phyloP scores from a whole-genome alignment of 2,113 vertebrate genomes.

The Prochilodus magdalenae region DNA sequence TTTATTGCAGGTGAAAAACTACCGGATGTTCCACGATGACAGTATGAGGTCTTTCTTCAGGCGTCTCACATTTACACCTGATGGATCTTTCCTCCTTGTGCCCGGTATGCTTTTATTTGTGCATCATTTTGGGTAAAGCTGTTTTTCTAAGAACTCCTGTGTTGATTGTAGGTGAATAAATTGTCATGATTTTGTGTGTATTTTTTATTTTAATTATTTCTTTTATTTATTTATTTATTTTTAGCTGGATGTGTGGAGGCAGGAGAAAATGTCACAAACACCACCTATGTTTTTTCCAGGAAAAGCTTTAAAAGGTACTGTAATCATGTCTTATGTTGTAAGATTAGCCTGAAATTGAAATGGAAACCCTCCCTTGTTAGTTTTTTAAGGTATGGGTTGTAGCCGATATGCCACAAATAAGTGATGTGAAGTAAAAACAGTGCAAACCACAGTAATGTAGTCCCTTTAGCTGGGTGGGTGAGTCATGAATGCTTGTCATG shows the following conservation, averaged over 20 bases:
- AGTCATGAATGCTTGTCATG: too few species aligned
- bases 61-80: conserved; percentile 92
- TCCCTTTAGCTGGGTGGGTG: too few species aligned
- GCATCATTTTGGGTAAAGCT: too few species aligned
- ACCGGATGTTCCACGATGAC: conserved; percentile 96
- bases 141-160: neutral
- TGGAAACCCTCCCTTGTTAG: too few species aligned
- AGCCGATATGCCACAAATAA: too few species aligned
- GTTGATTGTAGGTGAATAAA: neutral
- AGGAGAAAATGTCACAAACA: conserved; percentile 93
- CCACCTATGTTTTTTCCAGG: conserved; percentile 94
- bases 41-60: conserved; percentile 98
- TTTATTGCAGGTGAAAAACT: conserved; percentile 81
- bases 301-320: conserved; percentile 90
- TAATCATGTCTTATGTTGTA: neutral
- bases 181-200: too few species aligned
- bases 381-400: too few species aligned
- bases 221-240: conserved; percentile 24
- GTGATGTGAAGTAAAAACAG: too few species aligned
- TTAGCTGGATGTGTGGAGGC: conserved; percentile 95
- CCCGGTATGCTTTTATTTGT: conserved; percentile 79
- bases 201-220: too few species aligned
- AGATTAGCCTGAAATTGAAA: neutral
- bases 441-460: too few species aligned
- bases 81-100: conserved; percentile 90